Evolutionary conservation across 2,797 vertebrate species (phyloP), one percentile per base, ranked within the genome.

Genomic region (Alouatta caraya): DNA sequence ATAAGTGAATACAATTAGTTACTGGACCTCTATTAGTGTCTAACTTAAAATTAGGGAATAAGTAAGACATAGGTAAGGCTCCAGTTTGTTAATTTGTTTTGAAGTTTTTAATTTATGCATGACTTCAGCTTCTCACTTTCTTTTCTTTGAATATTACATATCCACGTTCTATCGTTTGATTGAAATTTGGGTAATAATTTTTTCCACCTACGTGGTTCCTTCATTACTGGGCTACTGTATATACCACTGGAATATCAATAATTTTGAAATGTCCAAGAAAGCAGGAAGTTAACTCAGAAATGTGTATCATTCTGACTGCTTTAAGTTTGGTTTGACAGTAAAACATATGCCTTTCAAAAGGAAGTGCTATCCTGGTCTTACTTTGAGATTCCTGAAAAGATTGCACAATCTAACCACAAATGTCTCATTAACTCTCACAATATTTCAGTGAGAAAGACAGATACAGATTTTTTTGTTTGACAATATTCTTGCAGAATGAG

Each of bases 271-370:
- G 79, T 96, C 96, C 81, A 96, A 92, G 73, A 93, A 97, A 88
- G 78, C 79, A 97, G 94, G 30, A 98, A 96, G 30, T 98, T 78
- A 96, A 88, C 97, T 95, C 33, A 80, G 48, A 97, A 94, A 33
- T 21, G 70, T n/a, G 73, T 80, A 28, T 95, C 94, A 39, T 12
- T 48, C 57, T 61, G 93, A 75, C 94, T 90, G 52, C 88, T 87
- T 8, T 46, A 50, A 95, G 8, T 95, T 94, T 97, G 90, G 22
- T 55, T 59, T 97, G 94, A 93, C 57, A 92, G 92, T 4, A 88
- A 95, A 90, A 94, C 96, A 64, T 72, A 39, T 8, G 28, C 86
- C 57, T 95, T 76, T 59, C 57, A 12, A 96, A 92, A 83, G 59
- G 44, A 85, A 94, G 93, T 8, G 0, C n/a, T 8, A 1, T 33